Evolutionary conservation across 1,140 invertebrate species (phyloP), one percentile per base, ranked within the genome.

Genomic region (Diachasmimorpha longicaudata): DNA sequence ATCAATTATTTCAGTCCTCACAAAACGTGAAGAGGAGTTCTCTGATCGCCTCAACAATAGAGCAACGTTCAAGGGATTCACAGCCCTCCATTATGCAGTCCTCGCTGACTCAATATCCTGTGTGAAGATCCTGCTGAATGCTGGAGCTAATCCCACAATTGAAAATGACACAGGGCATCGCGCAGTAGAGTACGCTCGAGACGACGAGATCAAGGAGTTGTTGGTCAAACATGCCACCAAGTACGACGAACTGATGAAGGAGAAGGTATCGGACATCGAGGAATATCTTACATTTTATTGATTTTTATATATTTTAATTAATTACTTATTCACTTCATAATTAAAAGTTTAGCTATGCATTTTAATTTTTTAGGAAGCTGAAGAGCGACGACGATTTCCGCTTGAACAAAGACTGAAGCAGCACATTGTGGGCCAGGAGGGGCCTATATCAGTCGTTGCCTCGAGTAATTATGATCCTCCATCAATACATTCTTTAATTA

Each of bases 81-180:
- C 96, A 70, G 92, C 96, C 55, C 90, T 98, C 52, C 96, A 98
- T 87, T 98, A 98, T 90, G 96, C 96, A 16, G 95, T 94, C 52
- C 87, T 98, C 37, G 90, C 92, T 13, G 93, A 97, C 88, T 93
- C 93, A 81, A 81, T 90, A 21, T 89, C 90, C 16, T 91, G 92
- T 67, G 91, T 92, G 0, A 85, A 89, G 79, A 84, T 90, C 36
- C 87, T 95, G 58, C 83, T 95, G n/a, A 90, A 92, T 36, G 88
- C 86, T 77, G 94, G 93, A 74, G 93, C 93, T 19, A 91, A 95
- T 90, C 94, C 94, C n/a, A 90, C 90, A 11, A 84, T 91, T 31
- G 92, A 94, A 82, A 96, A 96, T 89, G 93, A 95, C 82, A 90
- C 93, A 69, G 96, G 95, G 0, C 92, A 96, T 81, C 91, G 90